Evolutionary conservation across 2,888 invertebrate species (phyloP).

Genomic region (Galeruca laticollis): DNA sequence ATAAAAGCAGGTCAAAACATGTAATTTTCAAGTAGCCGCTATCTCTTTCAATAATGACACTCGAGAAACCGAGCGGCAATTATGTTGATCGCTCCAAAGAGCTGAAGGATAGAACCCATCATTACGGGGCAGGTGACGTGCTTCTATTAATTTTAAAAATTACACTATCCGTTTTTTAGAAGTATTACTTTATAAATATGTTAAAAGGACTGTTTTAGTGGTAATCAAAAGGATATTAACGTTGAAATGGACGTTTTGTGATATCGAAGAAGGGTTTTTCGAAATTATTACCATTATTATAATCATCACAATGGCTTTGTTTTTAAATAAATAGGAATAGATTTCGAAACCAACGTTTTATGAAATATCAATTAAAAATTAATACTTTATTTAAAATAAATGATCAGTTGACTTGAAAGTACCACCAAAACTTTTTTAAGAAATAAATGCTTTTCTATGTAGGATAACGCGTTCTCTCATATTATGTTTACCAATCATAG

Average conservation of each 20-base stretch:
- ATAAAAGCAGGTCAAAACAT: constrained; percentile 46
- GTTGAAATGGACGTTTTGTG: constrained; percentile 9
- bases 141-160: constrained; percentile 60
- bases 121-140: constrained; percentile 60
- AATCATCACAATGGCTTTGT: neutral
- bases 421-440: no score
- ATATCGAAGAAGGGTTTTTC: neutral
- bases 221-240: constrained; percentile 54
- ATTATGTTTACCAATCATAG: no score
- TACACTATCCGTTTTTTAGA: constrained; percentile 43
- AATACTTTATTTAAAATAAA: no score
- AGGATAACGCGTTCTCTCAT: no score
- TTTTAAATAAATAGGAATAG: no score
- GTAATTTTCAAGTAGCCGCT: constrained; percentile 54
- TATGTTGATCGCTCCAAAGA: constrained; percentile 46
- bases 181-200: constrained; percentile 38
- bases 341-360: no score
- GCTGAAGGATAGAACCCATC: constrained; percentile 58
- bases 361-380: no score
- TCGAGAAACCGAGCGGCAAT: constrained; percentile 50
- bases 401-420: no score
- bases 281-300: neutral
- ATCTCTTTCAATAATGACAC: constrained; percentile 53
- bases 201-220: constrained; percentile 44
- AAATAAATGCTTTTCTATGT: no score